phyloP scores from a whole-genome alignment of 2,888 invertebrate genomes.

The Amphipoea lucens region DNA sequence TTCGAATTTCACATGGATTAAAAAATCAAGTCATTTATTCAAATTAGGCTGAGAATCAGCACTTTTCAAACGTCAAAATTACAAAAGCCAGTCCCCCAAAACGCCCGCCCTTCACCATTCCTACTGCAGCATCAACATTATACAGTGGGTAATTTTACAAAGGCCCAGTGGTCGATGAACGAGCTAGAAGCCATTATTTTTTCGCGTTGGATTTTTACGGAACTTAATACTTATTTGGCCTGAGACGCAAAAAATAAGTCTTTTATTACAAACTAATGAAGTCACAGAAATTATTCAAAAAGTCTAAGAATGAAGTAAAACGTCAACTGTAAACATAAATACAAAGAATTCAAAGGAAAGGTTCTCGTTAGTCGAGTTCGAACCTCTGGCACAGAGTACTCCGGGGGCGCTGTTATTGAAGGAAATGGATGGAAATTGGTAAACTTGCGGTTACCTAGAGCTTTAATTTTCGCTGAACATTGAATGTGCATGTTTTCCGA shows the following conservation, averaged over 20 bases:
- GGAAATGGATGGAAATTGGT: conserved; percentile 58
- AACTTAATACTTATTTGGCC: neutral
- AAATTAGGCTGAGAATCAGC: no score
- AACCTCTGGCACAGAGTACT: neutral
- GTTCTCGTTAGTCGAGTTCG: conserved; percentile 45
- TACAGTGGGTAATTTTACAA: no score
- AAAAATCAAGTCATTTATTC: no score
- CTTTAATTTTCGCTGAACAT: conserved; percentile 10
- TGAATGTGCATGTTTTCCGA: neutral
- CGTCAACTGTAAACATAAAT: conserved; percentile 13
- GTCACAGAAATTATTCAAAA: neutral
- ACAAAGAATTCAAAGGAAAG: conserved; percentile 62
- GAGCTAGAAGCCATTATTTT: neutral
- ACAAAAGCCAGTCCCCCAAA: no score
- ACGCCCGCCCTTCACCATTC: no score
- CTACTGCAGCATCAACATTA: no score
- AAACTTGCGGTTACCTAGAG: conserved; percentile 28
- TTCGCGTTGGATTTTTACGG: neutral
- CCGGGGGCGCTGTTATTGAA: conserved; percentile 36
- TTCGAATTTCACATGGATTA: neutral
- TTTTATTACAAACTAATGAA: neutral
- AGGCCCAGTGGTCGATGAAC: conserved; percentile 9
- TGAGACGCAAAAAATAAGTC: neutral
- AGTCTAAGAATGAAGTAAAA: conserved; percentile 6
- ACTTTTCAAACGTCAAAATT: no score